Conservation (phyloP, 2,888 invertebrate species). For the Cataglyphis cursor region DNA sequence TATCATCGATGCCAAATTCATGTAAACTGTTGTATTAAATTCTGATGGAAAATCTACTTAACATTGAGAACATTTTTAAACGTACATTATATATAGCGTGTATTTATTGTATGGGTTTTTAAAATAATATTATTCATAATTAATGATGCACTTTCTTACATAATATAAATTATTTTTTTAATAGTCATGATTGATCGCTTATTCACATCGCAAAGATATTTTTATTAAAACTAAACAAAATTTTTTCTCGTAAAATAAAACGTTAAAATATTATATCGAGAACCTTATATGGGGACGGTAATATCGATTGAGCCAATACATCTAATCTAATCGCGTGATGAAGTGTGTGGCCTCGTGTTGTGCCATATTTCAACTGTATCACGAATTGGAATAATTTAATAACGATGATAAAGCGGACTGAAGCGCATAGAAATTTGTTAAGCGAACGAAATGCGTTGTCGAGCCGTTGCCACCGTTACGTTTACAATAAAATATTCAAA, state of each 20-base stretch:
- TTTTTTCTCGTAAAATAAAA: not conserved
- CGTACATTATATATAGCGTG: not conserved
- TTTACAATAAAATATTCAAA: conserved; percentile 50
- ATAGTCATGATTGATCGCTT: not conserved
- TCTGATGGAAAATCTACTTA: not conserved
- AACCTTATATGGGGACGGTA: not conserved
- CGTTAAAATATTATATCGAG: not conserved
- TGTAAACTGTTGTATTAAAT: not conserved
- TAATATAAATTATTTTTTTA: conserved; percentile 7
- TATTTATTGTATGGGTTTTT: conserved; percentile 4
- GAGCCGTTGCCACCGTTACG: conserved; percentile 4
- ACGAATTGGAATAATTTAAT: conserved; percentile 32
- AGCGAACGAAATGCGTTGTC: not conserved
- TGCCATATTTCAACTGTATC: conserved; percentile 6
- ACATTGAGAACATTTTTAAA: not conserved
- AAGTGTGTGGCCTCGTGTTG: not conserved
- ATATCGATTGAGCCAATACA: conserved; percentile 39
- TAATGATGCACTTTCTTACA: not conserved
- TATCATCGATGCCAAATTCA: not conserved
- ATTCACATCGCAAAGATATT: not conserved
- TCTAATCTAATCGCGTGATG: conserved; percentile 47
- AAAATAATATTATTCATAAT: conserved; percentile 12
- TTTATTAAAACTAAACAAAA: not conserved
- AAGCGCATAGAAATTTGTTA: conserved; percentile 11
- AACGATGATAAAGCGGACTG: not conserved